A percentile compares a stretch with the other conserved stretches of the same genome.
phyloP scores from a whole-genome alignment of 2,888 invertebrate genomes.

The Cosmia pyralina region DNA sequence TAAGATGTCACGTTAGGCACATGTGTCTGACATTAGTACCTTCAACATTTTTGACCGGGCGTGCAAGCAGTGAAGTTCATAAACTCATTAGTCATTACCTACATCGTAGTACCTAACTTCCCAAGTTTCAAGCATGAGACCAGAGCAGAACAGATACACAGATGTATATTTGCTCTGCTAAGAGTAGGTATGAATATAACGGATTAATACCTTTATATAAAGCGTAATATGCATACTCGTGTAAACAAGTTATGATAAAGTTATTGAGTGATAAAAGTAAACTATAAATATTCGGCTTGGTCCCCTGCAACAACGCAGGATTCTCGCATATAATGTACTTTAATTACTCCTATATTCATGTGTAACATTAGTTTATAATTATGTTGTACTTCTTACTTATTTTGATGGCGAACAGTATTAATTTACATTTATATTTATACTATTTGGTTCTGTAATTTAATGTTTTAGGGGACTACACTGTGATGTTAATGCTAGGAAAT shows the following conservation, averaged over 20 bases:
- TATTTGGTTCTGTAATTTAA: constrained; percentile 44
- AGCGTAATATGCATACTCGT: neutral
- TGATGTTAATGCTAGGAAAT: constrained; percentile 76
- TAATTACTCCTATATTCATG: constrained; percentile 25
- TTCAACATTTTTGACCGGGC: neutral
- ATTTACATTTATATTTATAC: constrained; percentile 50
- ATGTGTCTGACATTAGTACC: neutral
- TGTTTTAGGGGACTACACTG: constrained; percentile 71
- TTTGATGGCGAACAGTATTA: constrained; percentile 65
- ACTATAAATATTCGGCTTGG: constrained; percentile 15
- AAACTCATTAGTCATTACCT: neutral
- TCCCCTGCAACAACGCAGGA: constrained; percentile 32
- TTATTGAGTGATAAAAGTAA: constrained; percentile 20
- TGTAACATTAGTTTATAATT: constrained; percentile 31
- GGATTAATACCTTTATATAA: too few species aligned
- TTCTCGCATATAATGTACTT: constrained; percentile 26
- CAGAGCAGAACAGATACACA: too few species aligned
- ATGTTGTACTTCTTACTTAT: constrained; percentile 29
- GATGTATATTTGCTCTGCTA: too few species aligned
- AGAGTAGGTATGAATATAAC: too few species aligned
- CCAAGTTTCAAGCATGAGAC: neutral
- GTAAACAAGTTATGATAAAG: neutral
- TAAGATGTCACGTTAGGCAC: neutral
- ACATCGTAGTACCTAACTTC: neutral
- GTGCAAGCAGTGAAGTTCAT: neutral